Conservation (phyloP, 92 coral and sea anemone genomes). For the Plumapathes pennacea region DNA sequence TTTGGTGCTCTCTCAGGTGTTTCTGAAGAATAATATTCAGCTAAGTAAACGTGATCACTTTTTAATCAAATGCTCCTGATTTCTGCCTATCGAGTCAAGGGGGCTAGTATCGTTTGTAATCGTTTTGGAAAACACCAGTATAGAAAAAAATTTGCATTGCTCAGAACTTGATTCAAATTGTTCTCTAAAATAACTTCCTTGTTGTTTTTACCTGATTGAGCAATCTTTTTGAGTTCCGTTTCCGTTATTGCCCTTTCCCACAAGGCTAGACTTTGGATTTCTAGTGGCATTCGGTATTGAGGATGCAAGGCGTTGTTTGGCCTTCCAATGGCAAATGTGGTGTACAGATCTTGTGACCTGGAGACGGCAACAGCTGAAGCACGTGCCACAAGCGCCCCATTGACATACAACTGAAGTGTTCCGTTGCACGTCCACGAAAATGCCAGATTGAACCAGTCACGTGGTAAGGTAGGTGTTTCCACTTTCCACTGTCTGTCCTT, state of each 20-base stretch:
- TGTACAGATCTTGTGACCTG: conserved; percentile 64
- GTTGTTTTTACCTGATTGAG: conserved; percentile 28
- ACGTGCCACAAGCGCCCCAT: conserved; percentile 64
- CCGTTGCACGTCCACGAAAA: conserved; percentile 68
- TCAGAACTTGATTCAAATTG: too few species aligned
- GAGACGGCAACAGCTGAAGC: conserved; percentile 28
- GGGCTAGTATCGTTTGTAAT: too few species aligned
- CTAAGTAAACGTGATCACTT: too few species aligned
- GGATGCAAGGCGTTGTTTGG: conserved; percentile 70
- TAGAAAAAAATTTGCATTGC: too few species aligned
- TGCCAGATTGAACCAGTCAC: conserved; percentile 79
- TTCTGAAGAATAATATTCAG: too few species aligned
- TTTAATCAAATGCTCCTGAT: too few species aligned
- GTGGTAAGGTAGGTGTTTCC: conserved; percentile 52
- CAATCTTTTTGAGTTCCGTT: conserved; percentile 37
- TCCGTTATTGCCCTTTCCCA: conserved; percentile 78
- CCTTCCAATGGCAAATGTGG: conserved; percentile 64
- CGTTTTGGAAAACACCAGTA: too few species aligned
- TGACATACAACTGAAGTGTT: conserved; percentile 59
- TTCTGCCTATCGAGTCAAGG: too few species aligned
- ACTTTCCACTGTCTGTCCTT: conserved; percentile 73
- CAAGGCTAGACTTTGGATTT: conserved; percentile 61
- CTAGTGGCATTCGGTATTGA: conserved; percentile 58
- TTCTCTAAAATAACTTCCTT: too few species aligned
- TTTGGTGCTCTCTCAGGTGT: too few species aligned